Percentiles rank a stretch among this genome's conserved stretches.
phyloP scores from a whole-genome alignment of 2,888 invertebrate genomes.

The Microdon myrmicae region DNA sequence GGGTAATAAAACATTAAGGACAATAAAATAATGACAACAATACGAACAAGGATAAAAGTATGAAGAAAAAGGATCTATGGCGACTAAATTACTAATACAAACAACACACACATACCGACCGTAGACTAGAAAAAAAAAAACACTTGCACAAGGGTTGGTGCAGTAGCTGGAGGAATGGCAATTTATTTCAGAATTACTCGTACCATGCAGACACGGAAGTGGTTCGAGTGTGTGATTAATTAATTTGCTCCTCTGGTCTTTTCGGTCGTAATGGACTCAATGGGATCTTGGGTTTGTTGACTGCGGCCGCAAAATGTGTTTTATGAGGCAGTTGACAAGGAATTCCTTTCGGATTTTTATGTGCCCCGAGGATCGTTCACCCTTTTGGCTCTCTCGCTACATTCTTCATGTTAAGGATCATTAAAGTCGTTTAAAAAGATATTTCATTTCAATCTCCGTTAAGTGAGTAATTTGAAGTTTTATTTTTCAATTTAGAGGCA shows the following conservation, averaged over 20 bases:
- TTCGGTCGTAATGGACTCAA: neutral
- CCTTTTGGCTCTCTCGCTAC: neutral
- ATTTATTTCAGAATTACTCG: slow-evolving; percentile 41
- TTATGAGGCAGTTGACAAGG: slow-evolving; percentile 18
- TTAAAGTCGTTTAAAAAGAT: slow-evolving; percentile 36
- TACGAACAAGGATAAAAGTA: neutral
- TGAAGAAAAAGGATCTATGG: slow-evolving; percentile 8
- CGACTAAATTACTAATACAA: no score
- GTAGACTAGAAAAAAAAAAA: slow-evolving; percentile 11
- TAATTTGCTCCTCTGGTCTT: slow-evolving; percentile 24
- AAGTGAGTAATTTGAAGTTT: slow-evolving; percentile 34
- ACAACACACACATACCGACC: slow-evolving; percentile 5
- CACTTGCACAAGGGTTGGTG: slow-evolving; percentile 31
- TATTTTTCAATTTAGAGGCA: no score
- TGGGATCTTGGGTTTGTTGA: slow-evolving; percentile 17
- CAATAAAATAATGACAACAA: slow-evolving; percentile 11
- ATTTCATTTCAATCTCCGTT: slow-evolving; percentile 36
- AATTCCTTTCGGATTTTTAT: slow-evolving; percentile 24
- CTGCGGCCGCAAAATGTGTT: slow-evolving; percentile 23
- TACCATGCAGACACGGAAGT: slow-evolving; percentile 31
- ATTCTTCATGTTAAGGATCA: slow-evolving; percentile 22
- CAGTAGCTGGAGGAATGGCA: slow-evolving; percentile 26
- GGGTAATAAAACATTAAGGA: slow-evolving; percentile 31
- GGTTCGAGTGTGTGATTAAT: slow-evolving; percentile 40
- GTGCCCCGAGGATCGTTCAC: neutral